Percentiles rank a stretch among this genome's conserved stretches.
phyloP scores from a whole-genome alignment of 2,888 invertebrate species.

The Icerya purchasi region DNA sequence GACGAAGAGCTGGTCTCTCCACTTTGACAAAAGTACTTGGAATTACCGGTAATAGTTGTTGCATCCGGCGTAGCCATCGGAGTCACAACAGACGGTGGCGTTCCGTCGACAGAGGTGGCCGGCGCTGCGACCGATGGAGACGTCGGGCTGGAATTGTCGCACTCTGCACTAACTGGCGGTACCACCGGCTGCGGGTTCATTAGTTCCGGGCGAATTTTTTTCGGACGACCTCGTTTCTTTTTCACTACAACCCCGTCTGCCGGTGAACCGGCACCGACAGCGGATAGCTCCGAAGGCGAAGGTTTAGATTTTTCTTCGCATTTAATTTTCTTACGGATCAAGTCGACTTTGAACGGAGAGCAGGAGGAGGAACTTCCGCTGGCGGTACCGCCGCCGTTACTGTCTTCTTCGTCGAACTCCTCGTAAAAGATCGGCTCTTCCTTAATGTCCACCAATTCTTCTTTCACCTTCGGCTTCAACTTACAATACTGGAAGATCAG shows the following conservation, averaged over 20 bases:
- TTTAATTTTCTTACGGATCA: slow-evolving; percentile 36
- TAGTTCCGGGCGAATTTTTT: slow-evolving; percentile 41
- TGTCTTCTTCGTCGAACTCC: slow-evolving; percentile 11
- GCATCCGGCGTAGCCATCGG: not conserved
- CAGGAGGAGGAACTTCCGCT: not conserved
- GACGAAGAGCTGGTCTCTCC: not conserved
- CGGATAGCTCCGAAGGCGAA: slow-evolving; percentile 22
- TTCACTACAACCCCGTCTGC: slow-evolving; percentile 36
- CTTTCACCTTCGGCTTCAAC: slow-evolving; percentile 35
- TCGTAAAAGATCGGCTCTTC: slow-evolving; percentile 14
- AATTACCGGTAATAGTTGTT: too few relatives aligned
- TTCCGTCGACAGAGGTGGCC: not conserved
- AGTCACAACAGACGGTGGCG: not conserved
- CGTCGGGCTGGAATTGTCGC: too few relatives aligned
- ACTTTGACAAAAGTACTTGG: not conserved
- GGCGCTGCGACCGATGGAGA: not conserved
- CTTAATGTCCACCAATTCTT: slow-evolving; percentile 19
- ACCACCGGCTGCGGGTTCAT: not conserved
- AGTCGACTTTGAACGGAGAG: not conserved
- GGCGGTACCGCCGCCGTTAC: slow-evolving; percentile 71
- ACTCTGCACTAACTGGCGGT: not conserved
- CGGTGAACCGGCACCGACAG: slow-evolving; percentile 17
- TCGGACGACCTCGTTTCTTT: slow-evolving; percentile 71
- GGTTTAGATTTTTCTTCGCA: slow-evolving; percentile 35
- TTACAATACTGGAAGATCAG: slow-evolving; percentile 60